Evolutionary conservation across 2,797 vertebrate species (phyloP).

Genomic region (Cuculus canorus): DNA sequence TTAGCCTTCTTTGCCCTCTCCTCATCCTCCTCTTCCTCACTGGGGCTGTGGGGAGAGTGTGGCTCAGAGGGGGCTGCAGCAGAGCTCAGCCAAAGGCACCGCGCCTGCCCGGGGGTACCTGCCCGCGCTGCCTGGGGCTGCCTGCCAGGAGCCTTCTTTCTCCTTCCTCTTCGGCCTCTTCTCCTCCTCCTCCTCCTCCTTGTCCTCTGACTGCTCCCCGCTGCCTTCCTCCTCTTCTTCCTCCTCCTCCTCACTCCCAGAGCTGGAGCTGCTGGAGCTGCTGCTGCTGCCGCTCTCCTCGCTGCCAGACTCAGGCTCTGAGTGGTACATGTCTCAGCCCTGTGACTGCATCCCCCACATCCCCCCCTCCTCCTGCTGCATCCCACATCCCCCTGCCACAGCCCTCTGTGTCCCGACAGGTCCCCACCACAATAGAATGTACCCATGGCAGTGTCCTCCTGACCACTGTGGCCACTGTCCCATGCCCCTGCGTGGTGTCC

Average conservation of each 20-base stretch:
- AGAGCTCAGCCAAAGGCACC: fast-evolving
- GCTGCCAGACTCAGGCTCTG: conserved; percentile 88
- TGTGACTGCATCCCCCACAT: neutral
- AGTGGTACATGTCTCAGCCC: neutral
- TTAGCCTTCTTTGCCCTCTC: conserved; percentile 68
- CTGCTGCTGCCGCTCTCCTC: conserved; percentile 79
- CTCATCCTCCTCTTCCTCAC: conserved; percentile 70
- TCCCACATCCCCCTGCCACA: neutral
- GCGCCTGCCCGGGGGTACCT: conserved; percentile 51
- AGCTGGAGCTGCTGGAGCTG: conserved; percentile 82
- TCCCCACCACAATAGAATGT: neutral
- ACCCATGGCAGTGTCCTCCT: neutral
- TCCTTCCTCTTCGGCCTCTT: conserved; percentile 82
- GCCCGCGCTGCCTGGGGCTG: conserved; percentile 61
- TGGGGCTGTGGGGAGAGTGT: conserved; percentile 12
- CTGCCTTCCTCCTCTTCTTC: conserved; percentile 84
- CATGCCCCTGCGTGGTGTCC: neutral
- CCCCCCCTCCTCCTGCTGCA: neutral
- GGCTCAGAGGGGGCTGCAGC: neutral
- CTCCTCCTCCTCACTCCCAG: conserved; percentile 82
- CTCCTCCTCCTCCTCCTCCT: conserved; percentile 82
- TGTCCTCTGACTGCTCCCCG: conserved; percentile 84
- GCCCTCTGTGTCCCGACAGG: too few relatives aligned
- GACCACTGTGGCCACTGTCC: neutral
- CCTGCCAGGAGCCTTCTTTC: conserved; percentile 69